A percentile compares a stretch with the other conserved stretches of the same genome.
These are phyloP conservation scores for Siniperca obscura DNA, from an alignment of 2,797 vertebrate genomes.

Conservation along the genomic window DNA sequence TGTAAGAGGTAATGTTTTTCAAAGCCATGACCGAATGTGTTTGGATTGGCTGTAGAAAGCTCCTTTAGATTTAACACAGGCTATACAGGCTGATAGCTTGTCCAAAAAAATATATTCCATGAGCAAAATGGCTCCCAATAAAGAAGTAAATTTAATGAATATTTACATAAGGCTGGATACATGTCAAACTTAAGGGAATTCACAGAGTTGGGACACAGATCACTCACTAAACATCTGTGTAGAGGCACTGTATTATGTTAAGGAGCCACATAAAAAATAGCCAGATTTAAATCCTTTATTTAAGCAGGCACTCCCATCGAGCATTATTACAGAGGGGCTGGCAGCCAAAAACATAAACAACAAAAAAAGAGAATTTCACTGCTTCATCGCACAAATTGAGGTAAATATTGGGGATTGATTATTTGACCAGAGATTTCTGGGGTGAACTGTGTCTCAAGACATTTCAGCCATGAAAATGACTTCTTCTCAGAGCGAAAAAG, in stretches of 20 bases:
- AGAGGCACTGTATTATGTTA: slow-evolving; percentile 3
- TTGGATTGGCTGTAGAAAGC: slow-evolving; percentile 91
- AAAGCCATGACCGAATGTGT: slow-evolving; percentile 97
- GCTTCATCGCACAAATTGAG: slow-evolving; percentile 25
- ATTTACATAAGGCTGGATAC: slow-evolving; percentile 71
- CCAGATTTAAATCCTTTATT: slow-evolving; percentile 36
- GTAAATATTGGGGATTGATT: slow-evolving; percentile 11
- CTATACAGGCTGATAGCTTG: slow-evolving; percentile 82
- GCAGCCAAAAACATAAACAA: slow-evolving; percentile 28
- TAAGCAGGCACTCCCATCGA: slow-evolving; percentile 29
- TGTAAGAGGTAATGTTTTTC: slow-evolving; percentile 95
- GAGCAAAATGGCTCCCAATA: slow-evolving; percentile 64
- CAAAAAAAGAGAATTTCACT: slow-evolving; percentile 16
- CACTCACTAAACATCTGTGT: slow-evolving; percentile 37
- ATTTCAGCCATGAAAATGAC: slow-evolving; percentile 6
- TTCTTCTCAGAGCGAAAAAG: not conserved
- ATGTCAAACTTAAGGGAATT: slow-evolving; percentile 61
- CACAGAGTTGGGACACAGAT: slow-evolving; percentile 57
- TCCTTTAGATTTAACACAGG: slow-evolving; percentile 91
- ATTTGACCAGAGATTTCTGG: not conserved
- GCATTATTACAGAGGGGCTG: slow-evolving; percentile 20
- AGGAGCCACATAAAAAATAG: slow-evolving; percentile 15
- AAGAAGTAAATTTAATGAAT: slow-evolving; percentile 71
- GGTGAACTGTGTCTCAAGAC: slow-evolving; percentile 4
- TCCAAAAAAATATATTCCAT: slow-evolving; percentile 72